Conservation (phyloP, 2,113 vertebrate species). For the Carettochelys insculpta region DNA sequence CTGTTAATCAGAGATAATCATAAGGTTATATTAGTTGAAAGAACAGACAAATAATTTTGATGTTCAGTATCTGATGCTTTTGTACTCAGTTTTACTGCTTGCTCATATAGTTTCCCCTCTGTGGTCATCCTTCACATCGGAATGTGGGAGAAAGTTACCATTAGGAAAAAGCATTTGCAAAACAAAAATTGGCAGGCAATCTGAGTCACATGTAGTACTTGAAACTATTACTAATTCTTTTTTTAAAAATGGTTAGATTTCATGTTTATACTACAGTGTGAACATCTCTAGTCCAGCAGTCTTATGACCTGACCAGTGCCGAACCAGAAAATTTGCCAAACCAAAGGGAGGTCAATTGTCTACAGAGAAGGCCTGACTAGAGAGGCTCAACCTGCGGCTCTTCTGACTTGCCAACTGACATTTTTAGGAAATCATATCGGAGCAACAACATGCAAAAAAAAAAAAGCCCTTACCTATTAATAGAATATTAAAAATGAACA, state of each 20-base stretch:
- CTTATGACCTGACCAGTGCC: no score
- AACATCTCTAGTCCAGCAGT: no score
- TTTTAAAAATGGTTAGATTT: not conserved
- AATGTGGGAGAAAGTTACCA: not conserved
- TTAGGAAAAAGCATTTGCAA: not conserved
- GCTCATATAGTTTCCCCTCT: not conserved
- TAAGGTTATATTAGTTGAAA: not conserved
- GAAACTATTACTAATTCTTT: not conserved
- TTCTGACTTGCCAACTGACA: not conserved
- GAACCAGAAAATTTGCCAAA: no score
- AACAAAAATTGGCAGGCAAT: not conserved
- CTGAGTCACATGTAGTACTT: not conserved
- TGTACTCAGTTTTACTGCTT: not conserved
- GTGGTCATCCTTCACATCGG: not conserved
- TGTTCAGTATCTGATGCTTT: not conserved
- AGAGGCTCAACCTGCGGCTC: no score
- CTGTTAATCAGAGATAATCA: not conserved
- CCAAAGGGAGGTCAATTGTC: no score
- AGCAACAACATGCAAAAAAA: not conserved
- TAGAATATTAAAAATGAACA: not conserved
- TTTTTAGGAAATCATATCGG: not conserved
- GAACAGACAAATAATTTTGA: not conserved
- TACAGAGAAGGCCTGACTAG: no score
- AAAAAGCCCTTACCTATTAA: not conserved
- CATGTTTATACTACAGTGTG: not conserved